A percentile compares a stretch with the other conserved stretches of the same genome.
phyloP scores from a whole-genome alignment of 1,140 invertebrate genomes.

The Helicoverpa armigera region DNA sequence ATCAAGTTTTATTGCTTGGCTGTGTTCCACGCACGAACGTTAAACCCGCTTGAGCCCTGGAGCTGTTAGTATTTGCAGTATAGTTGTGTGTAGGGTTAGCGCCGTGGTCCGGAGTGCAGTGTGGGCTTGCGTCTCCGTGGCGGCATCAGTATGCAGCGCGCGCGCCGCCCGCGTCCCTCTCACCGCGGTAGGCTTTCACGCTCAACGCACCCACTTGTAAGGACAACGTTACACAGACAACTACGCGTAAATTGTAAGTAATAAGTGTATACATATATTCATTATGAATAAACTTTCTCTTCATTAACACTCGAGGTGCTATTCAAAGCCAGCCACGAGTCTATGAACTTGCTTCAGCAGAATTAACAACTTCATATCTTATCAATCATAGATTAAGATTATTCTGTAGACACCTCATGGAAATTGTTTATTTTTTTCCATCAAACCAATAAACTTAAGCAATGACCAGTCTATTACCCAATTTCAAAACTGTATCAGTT shows the following conservation, averaged over 20 bases:
- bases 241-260: conserved; percentile 13
- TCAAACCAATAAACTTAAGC: too few relatives aligned
- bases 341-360: neutral
- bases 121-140: neutral
- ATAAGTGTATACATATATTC: neutral
- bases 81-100: conserved; percentile 64
- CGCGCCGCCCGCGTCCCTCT: conserved; percentile 25
- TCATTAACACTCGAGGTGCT: neutral
- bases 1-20: conserved; percentile 85
- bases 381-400: too few relatives aligned
- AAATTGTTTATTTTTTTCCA: too few relatives aligned
- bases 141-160: conserved; percentile 34
- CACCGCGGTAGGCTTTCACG: conserved; percentile 21
- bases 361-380: too few relatives aligned
- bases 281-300: conserved; percentile 33
- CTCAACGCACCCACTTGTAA: conserved; percentile 23
- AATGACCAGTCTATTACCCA: too few relatives aligned
- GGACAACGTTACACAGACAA: conserved; percentile 10
- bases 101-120: conserved; percentile 41
- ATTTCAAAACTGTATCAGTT: neutral
- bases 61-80: conserved; percentile 77
- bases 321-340: neutral
- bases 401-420: too few relatives aligned
- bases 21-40: conserved; percentile 80
- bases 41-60: conserved; percentile 70